Base-by-base conservation (phyloP, 2,888 invertebrate genomes). In the Hyposoter didymator region DNA sequence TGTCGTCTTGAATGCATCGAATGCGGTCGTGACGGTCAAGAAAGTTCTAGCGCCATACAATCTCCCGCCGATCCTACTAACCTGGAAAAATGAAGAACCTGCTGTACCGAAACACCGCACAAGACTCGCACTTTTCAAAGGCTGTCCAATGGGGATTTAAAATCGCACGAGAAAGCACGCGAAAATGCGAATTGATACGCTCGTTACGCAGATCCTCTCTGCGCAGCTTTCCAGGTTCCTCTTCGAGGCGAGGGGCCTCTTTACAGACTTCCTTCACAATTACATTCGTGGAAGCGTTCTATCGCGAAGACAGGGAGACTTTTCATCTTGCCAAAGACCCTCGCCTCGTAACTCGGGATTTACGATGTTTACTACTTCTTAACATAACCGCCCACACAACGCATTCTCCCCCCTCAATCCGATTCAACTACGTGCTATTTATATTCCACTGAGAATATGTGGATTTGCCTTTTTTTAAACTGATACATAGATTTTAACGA, bases 101-200 rank as follows among this genome's bases (percentile, higher is more conserved):
- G 49, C 12, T 35, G 35, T 3, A 70, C 49, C 19, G 39, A 67
- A 43, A 70, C 47, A 49, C 2, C 70, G 1, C 28, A 19, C 12
- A 72, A 64, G 35, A 14, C 2, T 64, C 64, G 17, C 64, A 28
- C 59, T 49, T 8, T n/a, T 35, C 45, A n/a, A n/a, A 17, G 45
- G 32, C 28, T 28, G 39, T 49, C 66, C 22, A 66, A 22, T 19
- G 66, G 19, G 67, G 76, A 78, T 52, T 78, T 39, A 39, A 10
- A 69, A 67, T 12, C 12, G 14, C 72, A 17, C 79, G 79, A 32
- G 62, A 49, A 76, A 55, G 12, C 39, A 69, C 69, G 35, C 69
- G 35, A 78, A 70, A 78, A 76, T 82, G 76, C 76, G 70, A 82
- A 82, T 82, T 82, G 76, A 82, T 82, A 82, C 69, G 75, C 67